These are phyloP conservation scores for Tenodera sinensis DNA, from an alignment of 2,888 invertebrate species.

Conservation along the genomic window DNA sequence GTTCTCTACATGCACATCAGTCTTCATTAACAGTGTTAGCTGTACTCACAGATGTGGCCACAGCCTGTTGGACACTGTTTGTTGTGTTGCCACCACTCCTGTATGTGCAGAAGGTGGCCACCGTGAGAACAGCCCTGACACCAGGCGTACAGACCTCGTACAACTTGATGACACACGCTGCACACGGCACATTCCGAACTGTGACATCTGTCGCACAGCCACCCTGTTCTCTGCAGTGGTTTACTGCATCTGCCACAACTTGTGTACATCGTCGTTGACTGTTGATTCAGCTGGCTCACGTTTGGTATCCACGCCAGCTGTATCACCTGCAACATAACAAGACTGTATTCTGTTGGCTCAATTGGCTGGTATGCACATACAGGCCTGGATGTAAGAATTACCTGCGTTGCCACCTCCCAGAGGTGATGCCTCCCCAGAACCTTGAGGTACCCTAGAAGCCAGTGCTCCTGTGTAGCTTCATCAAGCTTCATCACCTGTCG, in stretches of 20 bases:
- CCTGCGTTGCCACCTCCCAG: slow-evolving; percentile 69
- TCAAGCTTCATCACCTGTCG: slow-evolving; percentile 51
- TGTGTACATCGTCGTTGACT: slow-evolving; percentile 74
- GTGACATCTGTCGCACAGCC: slow-evolving; percentile 78
- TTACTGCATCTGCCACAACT: slow-evolving; percentile 76
- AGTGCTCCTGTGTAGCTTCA: slow-evolving; percentile 68
- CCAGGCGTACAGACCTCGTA: slow-evolving; percentile 90
- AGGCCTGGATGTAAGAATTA: too few species aligned
- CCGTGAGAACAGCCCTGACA: slow-evolving; percentile 98
- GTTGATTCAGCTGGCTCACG: slow-evolving; percentile 80
- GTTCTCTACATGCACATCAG: too few species aligned
- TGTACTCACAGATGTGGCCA: slow-evolving; percentile 31
- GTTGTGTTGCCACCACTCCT: slow-evolving; percentile 61
- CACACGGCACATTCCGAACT: slow-evolving; percentile 66
- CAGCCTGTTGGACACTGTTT: slow-evolving; percentile 73
- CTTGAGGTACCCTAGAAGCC: slow-evolving; percentile 79
- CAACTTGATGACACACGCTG: slow-evolving; percentile 79
- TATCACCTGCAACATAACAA: slow-evolving; percentile 55
- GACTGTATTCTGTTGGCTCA: not conserved
- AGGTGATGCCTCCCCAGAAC: slow-evolving; percentile 70
- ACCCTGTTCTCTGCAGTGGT: slow-evolving; percentile 65
- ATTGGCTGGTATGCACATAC: too few species aligned
- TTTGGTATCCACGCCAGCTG: slow-evolving; percentile 75
- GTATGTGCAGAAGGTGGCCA: slow-evolving; percentile 86
- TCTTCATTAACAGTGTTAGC: not conserved